Evolutionary conservation across 2,797 vertebrate species (phyloP).

Genomic region (Chromis chromis): DNA sequence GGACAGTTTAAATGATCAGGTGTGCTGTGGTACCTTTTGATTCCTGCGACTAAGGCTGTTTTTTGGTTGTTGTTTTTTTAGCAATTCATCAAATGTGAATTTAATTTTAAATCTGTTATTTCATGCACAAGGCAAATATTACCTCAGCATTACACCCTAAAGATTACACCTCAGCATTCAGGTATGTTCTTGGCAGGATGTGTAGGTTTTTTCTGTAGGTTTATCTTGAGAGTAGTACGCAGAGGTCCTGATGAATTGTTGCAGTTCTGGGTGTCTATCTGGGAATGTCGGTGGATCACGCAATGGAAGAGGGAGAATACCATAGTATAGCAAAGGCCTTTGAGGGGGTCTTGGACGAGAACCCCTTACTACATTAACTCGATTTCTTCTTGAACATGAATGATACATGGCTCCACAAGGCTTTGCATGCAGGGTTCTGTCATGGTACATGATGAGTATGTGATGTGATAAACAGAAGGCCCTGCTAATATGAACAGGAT

Average conservation of each 20-base stretch:
- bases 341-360: conserved; percentile 10
- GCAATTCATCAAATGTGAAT: neutral
- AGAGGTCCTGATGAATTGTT: conserved; percentile 36
- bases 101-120: neutral
- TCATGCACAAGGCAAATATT: too few relatives aligned
- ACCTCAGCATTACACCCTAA: too few relatives aligned
- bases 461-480: conserved; percentile 54
- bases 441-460: conserved; percentile 30
- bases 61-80: neutral
- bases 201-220: conserved; percentile 44
- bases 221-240: conserved; percentile 42
- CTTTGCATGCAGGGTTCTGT: conserved; percentile 6
- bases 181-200: conserved; percentile 25
- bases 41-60: too few relatives aligned
- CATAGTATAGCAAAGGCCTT: conserved; percentile 16
- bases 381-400: conserved; percentile 33
- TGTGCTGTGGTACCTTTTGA: too few relatives aligned
- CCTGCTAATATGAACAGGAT: conserved; percentile 62
- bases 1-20: too few relatives aligned
- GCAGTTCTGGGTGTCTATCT: conserved; percentile 50
- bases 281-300: conserved; percentile 24
- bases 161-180: neutral
- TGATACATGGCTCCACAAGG: conserved; percentile 27
- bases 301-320: conserved; percentile 13
- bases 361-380: conserved; percentile 27